Evolutionary conservation across 2,113 vertebrate genomes (phyloP), one percentile per base, ranked within the genome.

Genomic region (Dascyllus trimaculatus): DNA sequence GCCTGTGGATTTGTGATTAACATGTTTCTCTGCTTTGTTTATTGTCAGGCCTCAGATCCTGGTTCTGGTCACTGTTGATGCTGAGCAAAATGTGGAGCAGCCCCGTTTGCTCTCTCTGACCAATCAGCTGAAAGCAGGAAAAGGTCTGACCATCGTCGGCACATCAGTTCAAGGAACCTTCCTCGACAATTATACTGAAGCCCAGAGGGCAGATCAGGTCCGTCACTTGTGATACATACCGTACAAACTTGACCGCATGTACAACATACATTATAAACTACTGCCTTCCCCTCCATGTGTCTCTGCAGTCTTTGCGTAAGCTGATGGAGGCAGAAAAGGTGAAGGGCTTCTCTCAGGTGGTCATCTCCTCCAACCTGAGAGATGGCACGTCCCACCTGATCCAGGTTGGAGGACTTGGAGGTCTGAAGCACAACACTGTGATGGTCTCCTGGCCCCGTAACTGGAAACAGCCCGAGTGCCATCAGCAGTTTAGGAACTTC

Each of bases 331-430:
- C 95, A 0, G 98, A 99, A 92, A 97, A 96, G 85, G 97, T 99
- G 85, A 99, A 99, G 78, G 98, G 98, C 61, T 99, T 99, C 92
- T 96, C 97, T 89, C 97, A 99, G 89, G 98, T 98, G 11, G 97
- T 99, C 73, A 96, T 98, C 83, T 99, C 98, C 62, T 97, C 97
- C 66, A 98, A 96, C 88, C 92, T 99, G 73, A 96, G 97, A 2
- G 97, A 99, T 0, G 98, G 97, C 18, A 96, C 97, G 45, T 99
- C 98, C 51, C 97, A 99, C 80, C 93, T 99, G 81, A 96, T 99
- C 80, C 98, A 99, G 92, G 96, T 96, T 0, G 97, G 97, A 0
- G 98, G 98, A 22, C 96, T 99, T 5, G 98, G 98, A 0, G 98
- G 98, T 17, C 94, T 99, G 73, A 96, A 97, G 76, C 98, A 98